Base-by-base conservation (phyloP, 2,797 vertebrate species). In the Aplochiton taeniatus region DNA sequence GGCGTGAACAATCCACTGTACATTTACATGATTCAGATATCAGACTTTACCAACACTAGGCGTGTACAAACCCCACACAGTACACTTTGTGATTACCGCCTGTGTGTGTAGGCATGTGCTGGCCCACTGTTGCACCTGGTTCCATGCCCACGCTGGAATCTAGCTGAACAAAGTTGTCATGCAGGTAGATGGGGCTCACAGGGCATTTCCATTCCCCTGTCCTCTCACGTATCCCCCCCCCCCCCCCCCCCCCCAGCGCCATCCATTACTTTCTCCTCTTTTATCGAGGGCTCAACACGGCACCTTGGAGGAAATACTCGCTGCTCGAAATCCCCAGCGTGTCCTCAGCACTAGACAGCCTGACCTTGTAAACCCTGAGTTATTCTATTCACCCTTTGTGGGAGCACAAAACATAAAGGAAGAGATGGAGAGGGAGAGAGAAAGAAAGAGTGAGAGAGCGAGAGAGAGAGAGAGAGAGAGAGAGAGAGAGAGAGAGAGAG, bases 281-380 rank as follows among this genome's bases (percentile, higher is more conserved):
- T 86, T 87, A 89, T 86, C 82, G 81, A 86, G 84, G 81, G 54
- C 83, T 77, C 78, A 73, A 82, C 86, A 87, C 68, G 9, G 76
- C 80, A 84, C 85, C 83, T 86, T 81, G 74, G 85, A 90, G 86
- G 85, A 87, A 87, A 87, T 81, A 79, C 79, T 85, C 73, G 75
- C 78, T 74, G 74, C 71, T 72, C 81, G 43, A 79, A 83, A 79
- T 77, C 86, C 85, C 88, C 78, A 65, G 81, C 42, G 83, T 82
- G 83, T 89, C 85, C 78, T 82, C 86, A 79, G 82, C 65, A 48
- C 78, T 79, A 89, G 87, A 89, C 88, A 85, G 78, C 83, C 72
- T 91, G 89, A 92, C 91, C 92, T 93, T 92, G 90, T 91, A 90
- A 90, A 89, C 89, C 88, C 85, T 87, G 87, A 92, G 88, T 91